Conservation (phyloP, 2,888 invertebrate genomes). For the Dendrolimus pini region DNA sequence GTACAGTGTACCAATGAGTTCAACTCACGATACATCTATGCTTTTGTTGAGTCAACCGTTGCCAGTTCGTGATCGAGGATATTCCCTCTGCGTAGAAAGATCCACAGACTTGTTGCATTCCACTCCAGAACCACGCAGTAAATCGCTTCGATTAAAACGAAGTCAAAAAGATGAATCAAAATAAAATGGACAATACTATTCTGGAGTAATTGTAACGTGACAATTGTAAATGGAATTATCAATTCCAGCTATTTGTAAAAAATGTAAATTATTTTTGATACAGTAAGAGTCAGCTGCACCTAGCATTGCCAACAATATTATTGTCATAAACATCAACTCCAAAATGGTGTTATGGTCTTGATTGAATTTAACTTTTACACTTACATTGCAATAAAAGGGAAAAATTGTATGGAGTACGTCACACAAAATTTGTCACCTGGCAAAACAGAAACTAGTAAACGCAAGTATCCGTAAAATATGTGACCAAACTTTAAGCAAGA, state of each 20-base stretch:
- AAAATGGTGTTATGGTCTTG: no score
- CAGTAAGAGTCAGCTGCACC: slow-evolving; percentile 10
- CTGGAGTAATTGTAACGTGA: not conserved
- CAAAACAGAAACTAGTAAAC: no score
- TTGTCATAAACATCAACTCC: no score
- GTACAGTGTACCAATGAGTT: slow-evolving; percentile 33
- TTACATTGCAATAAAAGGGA: no score
- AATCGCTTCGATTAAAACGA: slow-evolving; percentile 58
- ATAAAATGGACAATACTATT: slow-evolving; percentile 16
- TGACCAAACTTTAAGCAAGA: no score
- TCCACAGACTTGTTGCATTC: slow-evolving; percentile 37
- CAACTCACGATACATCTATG: slow-evolving; percentile 31
- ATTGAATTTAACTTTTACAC: no score
- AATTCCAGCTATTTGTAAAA: slow-evolving; percentile 7
- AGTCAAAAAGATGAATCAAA: slow-evolving; percentile 29
- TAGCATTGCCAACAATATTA: no score
- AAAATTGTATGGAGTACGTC: no score
- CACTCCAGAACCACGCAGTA: slow-evolving; percentile 53
- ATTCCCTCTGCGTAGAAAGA: slow-evolving; percentile 52
- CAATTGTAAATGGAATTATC: slow-evolving; percentile 1
- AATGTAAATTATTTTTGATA: slow-evolving; percentile 37
- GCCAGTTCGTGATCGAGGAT: slow-evolving; percentile 46
- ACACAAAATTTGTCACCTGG: no score
- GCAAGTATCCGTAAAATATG: no score
- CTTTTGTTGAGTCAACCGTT: slow-evolving; percentile 24